phyloP scores from a whole-genome alignment of 2,113 vertebrate genomes.

The Quiscalus mexicanus region DNA sequence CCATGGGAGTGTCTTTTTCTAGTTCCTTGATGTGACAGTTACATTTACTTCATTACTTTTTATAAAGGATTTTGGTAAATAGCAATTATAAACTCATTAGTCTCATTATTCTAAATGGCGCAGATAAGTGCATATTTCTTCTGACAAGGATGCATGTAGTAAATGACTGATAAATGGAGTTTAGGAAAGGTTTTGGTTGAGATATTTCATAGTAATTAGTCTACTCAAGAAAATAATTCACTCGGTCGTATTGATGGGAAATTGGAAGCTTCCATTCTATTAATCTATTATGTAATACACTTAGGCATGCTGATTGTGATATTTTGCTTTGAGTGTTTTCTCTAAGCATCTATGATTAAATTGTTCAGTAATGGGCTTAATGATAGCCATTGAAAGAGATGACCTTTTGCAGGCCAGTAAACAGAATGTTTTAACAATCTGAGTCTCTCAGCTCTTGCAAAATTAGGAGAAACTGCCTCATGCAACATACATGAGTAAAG shows the following conservation, averaged over 20 bases:
- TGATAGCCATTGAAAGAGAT: background rate
- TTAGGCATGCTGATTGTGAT: background rate
- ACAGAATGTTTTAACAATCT: background rate
- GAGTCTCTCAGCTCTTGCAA: background rate
- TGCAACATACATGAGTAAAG: background rate
- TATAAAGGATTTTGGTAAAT: conserved; percentile 24
- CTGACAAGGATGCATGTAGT: background rate
- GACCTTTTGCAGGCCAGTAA: conserved; percentile 1
- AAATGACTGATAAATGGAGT: background rate
- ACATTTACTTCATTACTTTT: conserved; percentile 24
- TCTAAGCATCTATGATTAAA: conserved; percentile 13
- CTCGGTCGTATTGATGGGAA: background rate
- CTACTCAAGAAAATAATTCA: conserved; percentile 41
- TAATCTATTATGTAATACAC: conserved; percentile 1
- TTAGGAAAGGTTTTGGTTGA: conserved; percentile 19
- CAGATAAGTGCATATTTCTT: conserved; percentile 20
- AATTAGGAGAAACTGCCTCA: background rate
- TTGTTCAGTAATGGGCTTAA: background rate
- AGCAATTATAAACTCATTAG: conserved; percentile 31
- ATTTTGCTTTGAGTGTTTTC: conserved; percentile 18
- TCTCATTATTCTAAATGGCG: conserved; percentile 20
- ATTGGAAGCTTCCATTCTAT: conserved; percentile 19
- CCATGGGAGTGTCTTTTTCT: background rate
- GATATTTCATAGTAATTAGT: conserved; percentile 27
- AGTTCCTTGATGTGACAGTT: background rate